These are phyloP conservation scores for Microtus pennsylvanicus DNA, from an alignment of 2,113 vertebrate species.

Conservation along the genomic window DNA sequence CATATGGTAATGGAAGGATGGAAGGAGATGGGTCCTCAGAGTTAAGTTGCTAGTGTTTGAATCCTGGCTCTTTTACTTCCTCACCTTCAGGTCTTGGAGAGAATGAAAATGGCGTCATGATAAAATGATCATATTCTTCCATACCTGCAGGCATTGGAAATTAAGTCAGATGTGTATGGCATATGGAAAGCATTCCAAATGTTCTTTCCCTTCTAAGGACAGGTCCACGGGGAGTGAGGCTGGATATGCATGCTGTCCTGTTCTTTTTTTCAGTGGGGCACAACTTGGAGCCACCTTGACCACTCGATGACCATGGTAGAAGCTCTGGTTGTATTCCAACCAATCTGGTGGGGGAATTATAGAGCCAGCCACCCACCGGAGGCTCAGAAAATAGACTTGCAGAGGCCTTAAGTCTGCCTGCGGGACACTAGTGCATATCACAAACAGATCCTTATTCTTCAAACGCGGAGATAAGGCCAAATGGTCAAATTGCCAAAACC, in stretches of 20 bases:
- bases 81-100: background rate
- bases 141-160: background rate
- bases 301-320: background rate
- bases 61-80: background rate
- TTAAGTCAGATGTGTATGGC: background rate
- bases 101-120: background rate
- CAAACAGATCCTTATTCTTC: background rate
- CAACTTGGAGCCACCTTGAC: background rate
- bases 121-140: background rate
- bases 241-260: background rate
- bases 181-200: background rate
- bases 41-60: background rate
- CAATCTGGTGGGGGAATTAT: background rate
- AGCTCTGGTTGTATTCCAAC: background rate
- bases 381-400: background rate
- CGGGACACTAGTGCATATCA: background rate
- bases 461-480: slow-evolving; percentile 23
- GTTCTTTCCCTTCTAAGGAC: background rate
- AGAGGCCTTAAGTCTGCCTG: background rate
- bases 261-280: background rate
- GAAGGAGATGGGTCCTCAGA: background rate
- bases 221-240: background rate
- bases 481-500: background rate
- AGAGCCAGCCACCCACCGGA: background rate
- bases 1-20: background rate